Base-by-base conservation (phyloP, 2,113 vertebrate genomes). In the Shinisaurus crocodilurus region DNA sequence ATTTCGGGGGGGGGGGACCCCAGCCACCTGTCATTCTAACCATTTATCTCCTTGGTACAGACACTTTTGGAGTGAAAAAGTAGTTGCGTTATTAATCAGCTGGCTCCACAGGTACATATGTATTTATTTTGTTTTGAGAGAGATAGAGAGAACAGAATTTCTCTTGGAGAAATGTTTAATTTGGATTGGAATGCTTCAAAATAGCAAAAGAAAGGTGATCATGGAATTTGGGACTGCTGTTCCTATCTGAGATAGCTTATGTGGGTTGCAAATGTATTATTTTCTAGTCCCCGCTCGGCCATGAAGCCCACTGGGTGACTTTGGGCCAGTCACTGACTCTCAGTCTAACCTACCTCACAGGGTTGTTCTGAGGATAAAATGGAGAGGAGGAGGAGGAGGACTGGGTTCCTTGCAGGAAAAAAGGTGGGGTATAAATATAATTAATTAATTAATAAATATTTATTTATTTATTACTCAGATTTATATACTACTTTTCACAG, bases 21-120 rank as follows among this genome's bases (percentile, higher is more conserved):
- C 75, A 94, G 94, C 92, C 94, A 95, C 96, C 95, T 97, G 96
- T 92, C 97, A 97, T 92, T 95, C 91, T 84, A 89, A 83, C 95
- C 91, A 93, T 88, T 50, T 23, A 88, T 90, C 95, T 92, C 70
- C 0, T 84, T 32, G 43, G 40, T 80, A 93, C 88, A 93, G 90
- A 95, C 90, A 88, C 72, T 93, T 90, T 85, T 91, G 87, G 90
- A 95, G 90, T 65, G 91, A 82, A 94, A 93, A 95, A 89, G 85
- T 91, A 45, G 82, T 94, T 89, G 63, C 34, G 76, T 80, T 91
- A 57, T 91, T 88, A 91, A 88, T 94, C 83, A 94, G 67, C 45
- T 85, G 69, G 74, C n/a, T 50, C 72, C 75, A 74, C 74, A 89
- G 84, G 91, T 89, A 88, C 91, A 93, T 72, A 67, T 87, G 91